Percentiles rank a stretch among this genome's conserved stretches.
Evolutionary conservation across 1,140 invertebrate genomes (phyloP).

Genomic region (Drosophila pruinosa): DNA sequence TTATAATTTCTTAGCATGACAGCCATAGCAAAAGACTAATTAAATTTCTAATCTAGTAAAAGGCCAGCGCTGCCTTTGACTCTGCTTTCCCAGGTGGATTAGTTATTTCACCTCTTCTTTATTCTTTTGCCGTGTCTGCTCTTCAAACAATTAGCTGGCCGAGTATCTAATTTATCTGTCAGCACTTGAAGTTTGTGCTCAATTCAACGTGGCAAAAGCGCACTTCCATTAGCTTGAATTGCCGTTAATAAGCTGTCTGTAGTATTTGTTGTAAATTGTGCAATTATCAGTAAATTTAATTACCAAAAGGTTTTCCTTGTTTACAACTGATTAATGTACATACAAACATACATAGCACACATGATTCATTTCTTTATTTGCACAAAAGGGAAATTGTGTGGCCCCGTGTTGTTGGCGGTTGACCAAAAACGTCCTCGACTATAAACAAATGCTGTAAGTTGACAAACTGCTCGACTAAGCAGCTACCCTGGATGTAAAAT

Average conservation of each 20-base stretch:
- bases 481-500: slow-evolving; percentile 1
- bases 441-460: slow-evolving; percentile 11
- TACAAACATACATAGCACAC: neutral
- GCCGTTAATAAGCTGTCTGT: slow-evolving; percentile 19
- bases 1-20: slow-evolving; percentile 58
- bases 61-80: slow-evolving; percentile 38
- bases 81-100: no score
- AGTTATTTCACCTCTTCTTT: no score
- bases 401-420: slow-evolving; percentile 22
- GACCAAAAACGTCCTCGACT: neutral
- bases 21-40: slow-evolving; percentile 42
- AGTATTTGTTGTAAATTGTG: slow-evolving; percentile 30
- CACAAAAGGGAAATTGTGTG: neutral
- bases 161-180: neutral
- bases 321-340: slow-evolving; percentile 47
- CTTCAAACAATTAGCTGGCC: neutral
- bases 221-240: no score
- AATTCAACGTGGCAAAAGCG: no score
- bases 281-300: slow-evolving; percentile 43
- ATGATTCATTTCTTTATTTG: neutral
- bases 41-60: slow-evolving; percentile 69
- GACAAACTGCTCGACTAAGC: neutral
- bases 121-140: neutral
- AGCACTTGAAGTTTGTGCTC: neutral
- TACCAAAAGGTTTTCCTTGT: slow-evolving; percentile 40